Evolutionary conservation across 1,140 invertebrate genomes (phyloP).

Genomic region (Colletes gigas): DNA sequence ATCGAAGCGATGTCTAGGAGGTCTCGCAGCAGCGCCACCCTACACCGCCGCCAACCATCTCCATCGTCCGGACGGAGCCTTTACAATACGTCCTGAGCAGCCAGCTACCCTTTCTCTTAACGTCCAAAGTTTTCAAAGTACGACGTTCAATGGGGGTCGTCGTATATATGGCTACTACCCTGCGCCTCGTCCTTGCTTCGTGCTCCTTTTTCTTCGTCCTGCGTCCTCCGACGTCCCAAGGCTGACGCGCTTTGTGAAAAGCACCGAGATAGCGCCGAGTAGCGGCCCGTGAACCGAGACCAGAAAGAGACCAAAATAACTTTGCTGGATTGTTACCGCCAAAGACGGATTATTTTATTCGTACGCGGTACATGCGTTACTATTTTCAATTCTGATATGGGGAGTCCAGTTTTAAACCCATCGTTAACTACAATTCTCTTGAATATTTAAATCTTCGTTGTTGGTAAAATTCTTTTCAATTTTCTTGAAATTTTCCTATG

Average conservation of each 20-base stretch:
- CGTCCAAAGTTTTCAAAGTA: conserved; percentile 81
- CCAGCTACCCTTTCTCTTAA: conserved; percentile 79
- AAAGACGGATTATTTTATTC: conserved; percentile 34
- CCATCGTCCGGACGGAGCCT: conserved; percentile 68
- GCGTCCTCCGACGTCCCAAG: conserved; percentile 37
- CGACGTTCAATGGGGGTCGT: conserved; percentile 75
- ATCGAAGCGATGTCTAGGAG: conserved; percentile 69
- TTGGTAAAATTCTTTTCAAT: too few species aligned
- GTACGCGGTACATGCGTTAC: not conserved
- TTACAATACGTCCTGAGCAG: conserved; percentile 79
- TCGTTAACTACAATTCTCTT: too few species aligned
- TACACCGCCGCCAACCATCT: conserved; percentile 42
- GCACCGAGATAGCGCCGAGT: conserved; percentile 64
- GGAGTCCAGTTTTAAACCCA: not conserved
- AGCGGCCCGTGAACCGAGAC: conserved; percentile 42
- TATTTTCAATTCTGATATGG: not conserved
- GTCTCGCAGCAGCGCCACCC: conserved; percentile 48
- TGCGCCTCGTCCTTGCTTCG: conserved; percentile 29
- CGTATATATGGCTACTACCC: conserved; percentile 67
- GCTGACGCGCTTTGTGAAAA: conserved; percentile 71
- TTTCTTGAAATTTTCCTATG: too few species aligned
- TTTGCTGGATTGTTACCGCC: conserved; percentile 30
- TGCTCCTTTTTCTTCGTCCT: conserved; percentile 59
- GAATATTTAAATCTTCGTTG: too few species aligned
- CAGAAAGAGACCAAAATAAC: conserved; percentile 50